These are phyloP conservation scores for Metallyticus violacea DNA, from an alignment of 2,888 invertebrate genomes.

Conservation along the genomic window DNA sequence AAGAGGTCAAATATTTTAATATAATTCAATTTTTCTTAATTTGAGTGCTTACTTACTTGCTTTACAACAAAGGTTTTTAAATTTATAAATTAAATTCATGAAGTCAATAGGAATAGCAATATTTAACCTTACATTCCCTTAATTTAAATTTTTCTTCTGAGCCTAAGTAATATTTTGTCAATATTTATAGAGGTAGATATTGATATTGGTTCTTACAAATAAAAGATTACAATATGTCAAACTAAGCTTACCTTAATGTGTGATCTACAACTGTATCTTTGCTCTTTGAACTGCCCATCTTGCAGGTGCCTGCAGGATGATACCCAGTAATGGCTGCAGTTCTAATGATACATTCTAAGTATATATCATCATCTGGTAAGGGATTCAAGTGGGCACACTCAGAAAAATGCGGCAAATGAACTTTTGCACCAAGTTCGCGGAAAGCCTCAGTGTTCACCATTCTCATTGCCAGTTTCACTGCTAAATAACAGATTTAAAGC, in stretches of 20 bases:
- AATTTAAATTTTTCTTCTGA: too few relatives aligned
- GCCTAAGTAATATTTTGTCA: too few relatives aligned
- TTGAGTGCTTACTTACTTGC: too few relatives aligned
- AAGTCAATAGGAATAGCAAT: too few relatives aligned
- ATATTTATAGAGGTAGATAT: too few relatives aligned
- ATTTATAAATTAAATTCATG: too few relatives aligned
- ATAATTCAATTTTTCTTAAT: too few relatives aligned
- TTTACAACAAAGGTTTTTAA: too few relatives aligned
- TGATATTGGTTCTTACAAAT: too few relatives aligned
- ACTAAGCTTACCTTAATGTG: conserved; percentile 59
- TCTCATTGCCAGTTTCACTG: conserved; percentile 57
- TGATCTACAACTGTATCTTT: conserved; percentile 63
- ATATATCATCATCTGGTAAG: conserved; percentile 51
- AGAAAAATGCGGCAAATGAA: conserved; percentile 64
- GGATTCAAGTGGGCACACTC: conserved; percentile 58
- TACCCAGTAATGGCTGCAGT: conserved; percentile 68
- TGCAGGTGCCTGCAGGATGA: conserved; percentile 77
- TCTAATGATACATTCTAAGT: conserved; percentile 62
- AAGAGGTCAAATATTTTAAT: too few relatives aligned
- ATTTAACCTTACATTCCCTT: too few relatives aligned
- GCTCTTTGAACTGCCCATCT: conserved; percentile 56
- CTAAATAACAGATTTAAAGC: conserved; percentile 44
- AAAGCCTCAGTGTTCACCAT: conserved; percentile 57
- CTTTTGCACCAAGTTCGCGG: conserved; percentile 56
- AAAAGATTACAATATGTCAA: too few relatives aligned